Conservation (phyloP, 2,797 vertebrate genomes). For the Anisognathus igniventris region DNA sequence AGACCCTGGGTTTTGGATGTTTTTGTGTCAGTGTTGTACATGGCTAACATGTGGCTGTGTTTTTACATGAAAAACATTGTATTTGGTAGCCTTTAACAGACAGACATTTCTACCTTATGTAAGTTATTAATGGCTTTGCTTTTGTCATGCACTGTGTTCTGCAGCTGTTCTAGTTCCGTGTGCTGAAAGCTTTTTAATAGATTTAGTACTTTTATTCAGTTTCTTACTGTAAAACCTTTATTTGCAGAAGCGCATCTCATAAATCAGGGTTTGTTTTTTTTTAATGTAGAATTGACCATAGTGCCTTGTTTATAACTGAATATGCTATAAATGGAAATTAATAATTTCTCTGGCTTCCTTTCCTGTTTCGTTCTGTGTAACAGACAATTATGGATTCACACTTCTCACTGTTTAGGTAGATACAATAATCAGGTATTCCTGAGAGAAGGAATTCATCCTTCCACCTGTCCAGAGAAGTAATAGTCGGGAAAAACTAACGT, state of each 20-base stretch:
- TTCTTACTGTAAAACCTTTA: not conserved
- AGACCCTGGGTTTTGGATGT: not conserved
- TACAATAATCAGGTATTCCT: not conserved
- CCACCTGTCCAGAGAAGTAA: not conserved
- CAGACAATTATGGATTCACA: not conserved
- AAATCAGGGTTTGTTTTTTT: not conserved
- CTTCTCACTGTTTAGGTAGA: not conserved
- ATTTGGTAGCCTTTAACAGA: not conserved
- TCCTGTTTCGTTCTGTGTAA: not conserved
- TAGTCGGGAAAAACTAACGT: constrained; percentile 24
- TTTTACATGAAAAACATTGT: not conserved
- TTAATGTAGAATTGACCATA: not conserved
- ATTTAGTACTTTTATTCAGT: not conserved
- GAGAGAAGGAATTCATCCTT: not conserved
- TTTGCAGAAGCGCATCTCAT: constrained; percentile 10
- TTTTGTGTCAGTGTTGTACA: not conserved
- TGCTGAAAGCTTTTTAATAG: constrained; percentile 32
- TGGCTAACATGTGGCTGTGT: not conserved
- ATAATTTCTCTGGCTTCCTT: not conserved
- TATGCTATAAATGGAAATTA: not conserved
- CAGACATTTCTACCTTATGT: not conserved
- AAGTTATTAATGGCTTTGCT: not conserved
- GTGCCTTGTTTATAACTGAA: not conserved
- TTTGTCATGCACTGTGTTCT: not conserved
- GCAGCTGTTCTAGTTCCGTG: not conserved